A percentile compares a stretch with the other conserved stretches of the same genome.
Conservation (phyloP, 1,140 invertebrate species). For the Drosophila novamexicana region DNA sequence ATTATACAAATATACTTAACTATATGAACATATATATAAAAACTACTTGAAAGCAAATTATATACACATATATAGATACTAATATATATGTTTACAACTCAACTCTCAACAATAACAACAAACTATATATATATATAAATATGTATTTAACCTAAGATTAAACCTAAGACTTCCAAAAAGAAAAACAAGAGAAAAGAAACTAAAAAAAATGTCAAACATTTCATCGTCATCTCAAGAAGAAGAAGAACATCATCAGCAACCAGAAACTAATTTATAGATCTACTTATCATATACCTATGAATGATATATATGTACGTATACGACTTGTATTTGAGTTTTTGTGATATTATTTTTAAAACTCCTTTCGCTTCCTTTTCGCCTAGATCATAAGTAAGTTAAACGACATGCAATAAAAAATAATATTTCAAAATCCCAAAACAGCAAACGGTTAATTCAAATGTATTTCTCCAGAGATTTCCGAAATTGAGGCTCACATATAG, state of each 20-base stretch:
- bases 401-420: slow-evolving; percentile 27
- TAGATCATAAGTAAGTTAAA: slow-evolving; percentile 37
- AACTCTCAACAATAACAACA: slow-evolving; percentile 57
- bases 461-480: no score
- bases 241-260: slow-evolving; percentile 13
- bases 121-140: slow-evolving; percentile 43
- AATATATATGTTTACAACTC: slow-evolving; percentile 26
- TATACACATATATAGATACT: slow-evolving; percentile 41
- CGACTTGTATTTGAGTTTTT: slow-evolving; percentile 80
- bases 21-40: slow-evolving; percentile 38
- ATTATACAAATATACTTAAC: slow-evolving; percentile 45
- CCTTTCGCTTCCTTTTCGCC: slow-evolving; percentile 65
- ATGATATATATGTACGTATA: slow-evolving; percentile 56
- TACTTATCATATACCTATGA: slow-evolving; percentile 26
- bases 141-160: slow-evolving; percentile 69
- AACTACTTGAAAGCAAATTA: slow-evolving; percentile 4
- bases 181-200: slow-evolving; percentile 8
- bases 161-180: slow-evolving; percentile 56
- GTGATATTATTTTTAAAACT: slow-evolving; percentile 78
- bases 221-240: slow-evolving; percentile 40
- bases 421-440: slow-evolving; percentile 13
- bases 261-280: slow-evolving; percentile 30
- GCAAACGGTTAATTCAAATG: background rate
- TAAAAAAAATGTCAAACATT: slow-evolving; percentile 70
- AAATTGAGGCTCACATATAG: background rate